Percentiles rank a stretch among this genome's conserved stretches.
These are phyloP conservation scores for Microctenopoma stevenorrisi DNA, from an alignment of 2,797 vertebrate species.

Conservation along the genomic window DNA sequence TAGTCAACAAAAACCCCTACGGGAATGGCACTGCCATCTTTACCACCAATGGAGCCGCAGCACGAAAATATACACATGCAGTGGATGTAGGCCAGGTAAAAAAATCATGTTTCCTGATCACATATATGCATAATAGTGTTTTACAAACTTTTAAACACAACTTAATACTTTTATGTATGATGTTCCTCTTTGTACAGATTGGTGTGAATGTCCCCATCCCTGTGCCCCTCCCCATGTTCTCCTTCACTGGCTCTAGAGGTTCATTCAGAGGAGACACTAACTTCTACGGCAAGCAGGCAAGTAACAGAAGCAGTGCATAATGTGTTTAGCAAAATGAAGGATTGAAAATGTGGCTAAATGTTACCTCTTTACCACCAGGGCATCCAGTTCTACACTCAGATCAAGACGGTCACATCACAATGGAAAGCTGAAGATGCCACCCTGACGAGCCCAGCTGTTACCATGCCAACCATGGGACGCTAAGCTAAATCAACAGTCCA, in stretches of 20 bases:
- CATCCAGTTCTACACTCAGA: slow-evolving; percentile 94
- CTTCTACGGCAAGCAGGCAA: slow-evolving; percentile 99
- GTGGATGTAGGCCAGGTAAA: slow-evolving; percentile 95
- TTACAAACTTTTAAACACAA: too few species aligned
- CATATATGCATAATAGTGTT: too few species aligned
- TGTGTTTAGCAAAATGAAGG: not conserved
- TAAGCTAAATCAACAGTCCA: slow-evolving; percentile 78
- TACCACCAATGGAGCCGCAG: slow-evolving; percentile 95
- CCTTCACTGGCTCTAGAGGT: slow-evolving; percentile 95
- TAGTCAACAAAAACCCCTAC: slow-evolving; percentile 94
- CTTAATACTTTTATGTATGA: too few species aligned
- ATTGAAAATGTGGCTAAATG: not conserved
- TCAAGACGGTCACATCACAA: slow-evolving; percentile 95
- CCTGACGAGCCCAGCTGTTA: slow-evolving; percentile 88
- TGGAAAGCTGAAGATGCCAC: slow-evolving; percentile 96
- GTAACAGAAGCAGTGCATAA: not conserved
- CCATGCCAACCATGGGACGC: slow-evolving; percentile 95
- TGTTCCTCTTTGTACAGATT: slow-evolving; percentile 81
- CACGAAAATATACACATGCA: slow-evolving; percentile 94
- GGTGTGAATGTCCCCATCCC: slow-evolving; percentile 98
- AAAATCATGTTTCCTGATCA: too few species aligned
- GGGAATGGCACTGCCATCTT: slow-evolving; percentile 99
- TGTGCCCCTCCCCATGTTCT: slow-evolving; percentile 98
- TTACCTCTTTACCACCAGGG: slow-evolving; percentile 79
- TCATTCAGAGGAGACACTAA: slow-evolving; percentile 98